Evolutionary conservation across 2,888 invertebrate genomes (phyloP).

Genomic region (Hypomecis atomaria): DNA sequence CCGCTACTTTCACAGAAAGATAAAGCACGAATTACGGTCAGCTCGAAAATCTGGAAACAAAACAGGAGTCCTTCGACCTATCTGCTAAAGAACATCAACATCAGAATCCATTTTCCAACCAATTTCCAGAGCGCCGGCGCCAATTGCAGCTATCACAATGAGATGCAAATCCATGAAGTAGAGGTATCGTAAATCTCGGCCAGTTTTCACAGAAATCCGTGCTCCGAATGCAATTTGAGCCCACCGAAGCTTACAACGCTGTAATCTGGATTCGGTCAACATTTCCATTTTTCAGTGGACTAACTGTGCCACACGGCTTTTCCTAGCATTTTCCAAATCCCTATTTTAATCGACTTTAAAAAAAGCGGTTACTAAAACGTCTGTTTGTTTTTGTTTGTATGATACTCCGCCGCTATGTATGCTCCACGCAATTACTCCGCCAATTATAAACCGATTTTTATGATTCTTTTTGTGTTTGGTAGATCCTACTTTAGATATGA

Average conservation of each 20-base stretch:
- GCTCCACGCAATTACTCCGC: too few relatives aligned
- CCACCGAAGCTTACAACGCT: conserved; percentile 14
- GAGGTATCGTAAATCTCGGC: conserved; percentile 13
- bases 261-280: conserved; percentile 21
- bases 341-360: too few relatives aligned
- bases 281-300: conserved; percentile 19
- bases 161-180: conserved; percentile 19
- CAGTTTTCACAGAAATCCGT: conserved; percentile 19
- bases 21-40: too few relatives aligned
- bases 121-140: conserved; percentile 4
- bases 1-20: too few relatives aligned
- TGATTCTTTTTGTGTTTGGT: too few relatives aligned
- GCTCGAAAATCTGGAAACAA: neutral
- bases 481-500: too few relatives aligned
- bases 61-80: neutral
- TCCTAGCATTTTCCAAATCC: neutral
- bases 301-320: neutral
- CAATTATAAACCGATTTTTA: too few relatives aligned
- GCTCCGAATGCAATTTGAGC: conserved; percentile 15
- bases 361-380: too few relatives aligned
- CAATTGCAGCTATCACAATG: conserved; percentile 14
- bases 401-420: too few relatives aligned
- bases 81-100: conserved; percentile 3
- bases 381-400: too few relatives aligned
- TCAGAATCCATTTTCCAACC: conserved; percentile 1